These are phyloP conservation scores for Ferdinandea cuprea DNA, from an alignment of 2,888 invertebrate genomes.

Conservation along the genomic window DNA sequence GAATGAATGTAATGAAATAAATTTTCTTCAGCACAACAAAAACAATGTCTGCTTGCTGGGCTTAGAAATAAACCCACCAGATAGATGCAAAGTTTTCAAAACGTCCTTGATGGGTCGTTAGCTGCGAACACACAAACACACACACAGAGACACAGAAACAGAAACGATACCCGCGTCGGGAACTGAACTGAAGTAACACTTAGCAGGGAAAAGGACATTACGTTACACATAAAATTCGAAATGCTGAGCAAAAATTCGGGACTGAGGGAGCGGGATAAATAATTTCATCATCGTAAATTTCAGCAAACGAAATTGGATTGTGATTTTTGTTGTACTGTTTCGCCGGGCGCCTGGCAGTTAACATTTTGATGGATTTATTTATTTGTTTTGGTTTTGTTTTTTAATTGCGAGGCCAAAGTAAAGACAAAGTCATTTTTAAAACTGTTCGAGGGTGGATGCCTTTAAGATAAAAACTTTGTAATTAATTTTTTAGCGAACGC, in stretches of 20 bases:
- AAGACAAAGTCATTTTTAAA: not conserved
- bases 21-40: slow-evolving; percentile 28
- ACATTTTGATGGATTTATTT: slow-evolving; percentile 67
- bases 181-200: slow-evolving; percentile 10
- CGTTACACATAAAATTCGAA: slow-evolving; percentile 4
- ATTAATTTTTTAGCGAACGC: not conserved
- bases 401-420: not conserved
- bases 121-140: slow-evolving; percentile 34
- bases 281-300: slow-evolving; percentile 69
- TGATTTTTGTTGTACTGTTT: slow-evolving; percentile 18
- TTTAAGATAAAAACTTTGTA: not conserved
- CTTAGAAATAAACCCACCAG: slow-evolving; percentile 17
- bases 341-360: slow-evolving; percentile 52
- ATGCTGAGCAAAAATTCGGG: not conserved
- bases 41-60: not conserved
- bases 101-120: slow-evolving; percentile 71
- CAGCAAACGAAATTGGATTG: slow-evolving; percentile 66
- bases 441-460: not conserved
- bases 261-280: slow-evolving; percentile 26
- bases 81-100: slow-evolving; percentile 54
- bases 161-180: not conserved
- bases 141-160: not conserved
- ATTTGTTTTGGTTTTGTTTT: slow-evolving; percentile 9
- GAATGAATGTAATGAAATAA: slow-evolving; percentile 60
- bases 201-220: slow-evolving; percentile 26